phyloP scores from a whole-genome alignment of 1,140 invertebrate genomes.

The Calosoma granatense region DNA sequence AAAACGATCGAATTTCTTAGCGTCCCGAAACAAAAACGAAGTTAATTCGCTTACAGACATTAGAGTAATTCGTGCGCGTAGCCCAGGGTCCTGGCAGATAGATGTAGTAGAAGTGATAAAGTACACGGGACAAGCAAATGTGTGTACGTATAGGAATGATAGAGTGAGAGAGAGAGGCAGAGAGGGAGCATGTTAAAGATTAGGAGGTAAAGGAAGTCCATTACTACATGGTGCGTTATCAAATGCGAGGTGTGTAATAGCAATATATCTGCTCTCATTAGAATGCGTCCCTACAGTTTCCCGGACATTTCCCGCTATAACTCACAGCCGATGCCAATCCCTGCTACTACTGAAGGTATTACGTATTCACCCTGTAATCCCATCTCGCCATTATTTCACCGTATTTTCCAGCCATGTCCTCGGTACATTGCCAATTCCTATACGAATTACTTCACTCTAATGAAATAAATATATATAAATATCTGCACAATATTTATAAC shows the following conservation, averaged over 20 bases:
- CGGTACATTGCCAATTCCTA: too few species aligned
- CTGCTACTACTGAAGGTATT: neutral
- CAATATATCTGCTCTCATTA: conserved; percentile 2
- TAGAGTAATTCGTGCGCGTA: neutral
- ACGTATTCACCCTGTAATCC: neutral
- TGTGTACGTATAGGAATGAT: neutral
- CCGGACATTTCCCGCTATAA: conserved; percentile 7
- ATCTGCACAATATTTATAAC: too few species aligned
- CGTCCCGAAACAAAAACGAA: conserved; percentile 1
- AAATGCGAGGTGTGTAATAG: conserved; percentile 1
- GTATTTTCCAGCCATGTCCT: too few species aligned
- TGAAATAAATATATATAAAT: too few species aligned
- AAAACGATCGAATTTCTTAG: neutral
- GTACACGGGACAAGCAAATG: neutral
- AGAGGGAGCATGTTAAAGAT: neutral
- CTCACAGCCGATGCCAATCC: neutral
- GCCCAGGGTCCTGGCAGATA: too few species aligned
- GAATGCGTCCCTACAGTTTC: conserved; percentile 7
- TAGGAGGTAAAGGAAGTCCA: neutral
- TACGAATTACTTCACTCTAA: too few species aligned
- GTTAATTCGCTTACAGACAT: neutral
- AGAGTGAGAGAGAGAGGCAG: neutral
- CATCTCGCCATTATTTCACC: neutral
- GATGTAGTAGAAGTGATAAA: too few species aligned
- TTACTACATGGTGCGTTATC: neutral